Evolutionary conservation across 2,888 invertebrate species (phyloP).

Genomic region (Dasysyrphus albostriatus): DNA sequence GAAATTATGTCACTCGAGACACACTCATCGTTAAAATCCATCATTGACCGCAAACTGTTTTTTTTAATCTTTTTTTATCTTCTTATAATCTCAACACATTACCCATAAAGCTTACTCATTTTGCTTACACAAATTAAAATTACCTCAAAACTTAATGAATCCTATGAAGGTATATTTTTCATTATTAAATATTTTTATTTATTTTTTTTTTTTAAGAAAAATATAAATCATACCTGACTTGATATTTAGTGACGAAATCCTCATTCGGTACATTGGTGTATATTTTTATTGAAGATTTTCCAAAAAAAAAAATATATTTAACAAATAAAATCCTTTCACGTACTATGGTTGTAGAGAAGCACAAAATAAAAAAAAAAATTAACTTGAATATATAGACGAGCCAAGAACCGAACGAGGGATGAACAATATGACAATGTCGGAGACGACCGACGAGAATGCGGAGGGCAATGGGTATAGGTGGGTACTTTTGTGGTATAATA

Average conservation of each 20-base stretch:
- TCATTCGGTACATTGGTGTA: constrained; percentile 81
- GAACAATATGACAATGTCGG: constrained; percentile 30
- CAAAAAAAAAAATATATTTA: no score
- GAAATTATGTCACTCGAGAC: constrained; percentile 62
- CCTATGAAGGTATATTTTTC: not conserved
- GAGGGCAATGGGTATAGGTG: not conserved
- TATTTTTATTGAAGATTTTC: constrained; percentile 9
- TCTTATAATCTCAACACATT: not conserved
- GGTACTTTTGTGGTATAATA: constrained; percentile 35
- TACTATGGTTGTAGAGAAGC: constrained; percentile 6
- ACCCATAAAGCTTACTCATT: constrained; percentile 57
- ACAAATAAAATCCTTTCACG: constrained; percentile 62
- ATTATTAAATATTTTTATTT: not conserved
- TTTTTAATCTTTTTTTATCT: not conserved
- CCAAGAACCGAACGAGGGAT: not conserved
- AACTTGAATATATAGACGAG: constrained; percentile 11
- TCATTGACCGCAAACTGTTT: constrained; percentile 65
- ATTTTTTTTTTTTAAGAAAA: not conserved
- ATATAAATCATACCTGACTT: constrained; percentile 80
- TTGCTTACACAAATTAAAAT: constrained; percentile 45
- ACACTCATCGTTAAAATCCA: constrained; percentile 69
- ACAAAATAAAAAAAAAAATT: not conserved
- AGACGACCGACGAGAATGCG: not conserved
- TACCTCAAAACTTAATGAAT: constrained; percentile 1
- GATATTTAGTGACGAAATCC: constrained; percentile 82